phyloP scores from a whole-genome alignment of 1,140 invertebrate species.

The Sitobion miscanthi region DNA sequence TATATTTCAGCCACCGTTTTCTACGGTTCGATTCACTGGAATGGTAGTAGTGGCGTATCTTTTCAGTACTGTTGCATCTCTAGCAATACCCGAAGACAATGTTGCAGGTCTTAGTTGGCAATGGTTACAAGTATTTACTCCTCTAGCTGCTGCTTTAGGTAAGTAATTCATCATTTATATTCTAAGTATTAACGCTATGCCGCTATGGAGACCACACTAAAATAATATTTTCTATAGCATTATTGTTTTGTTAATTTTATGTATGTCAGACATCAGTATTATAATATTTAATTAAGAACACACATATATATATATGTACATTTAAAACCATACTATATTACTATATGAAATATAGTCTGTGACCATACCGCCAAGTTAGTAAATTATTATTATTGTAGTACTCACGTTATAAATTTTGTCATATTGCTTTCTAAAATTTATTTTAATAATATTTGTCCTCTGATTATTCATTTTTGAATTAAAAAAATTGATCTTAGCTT shows the following conservation, averaged over 20 bases:
- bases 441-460: background rate
- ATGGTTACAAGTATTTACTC: constrained; percentile 75
- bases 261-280: background rate
- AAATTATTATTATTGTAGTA: too few relatives aligned
- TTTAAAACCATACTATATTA: background rate
- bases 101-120: constrained; percentile 74
- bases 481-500: too few relatives aligned
- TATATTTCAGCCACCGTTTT: constrained; percentile 76
- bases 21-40: constrained; percentile 76
- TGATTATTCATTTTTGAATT: too few relatives aligned
- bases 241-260: too few relatives aligned
- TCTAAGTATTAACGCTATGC: background rate
- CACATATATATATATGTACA: background rate
- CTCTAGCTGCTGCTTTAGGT: constrained; percentile 78
- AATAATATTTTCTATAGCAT: background rate
- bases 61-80: constrained; percentile 76
- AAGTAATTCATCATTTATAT: constrained; percentile 60
- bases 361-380: background rate
- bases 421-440: background rate
- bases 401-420: too few relatives aligned
- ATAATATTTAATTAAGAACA: background rate
- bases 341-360: too few relatives aligned
- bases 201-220: background rate
- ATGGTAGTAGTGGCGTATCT: constrained; percentile 79
- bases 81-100: constrained; percentile 79